phyloP scores from a whole-genome alignment of 2,888 invertebrate genomes.

The Eilema griseolum region DNA sequence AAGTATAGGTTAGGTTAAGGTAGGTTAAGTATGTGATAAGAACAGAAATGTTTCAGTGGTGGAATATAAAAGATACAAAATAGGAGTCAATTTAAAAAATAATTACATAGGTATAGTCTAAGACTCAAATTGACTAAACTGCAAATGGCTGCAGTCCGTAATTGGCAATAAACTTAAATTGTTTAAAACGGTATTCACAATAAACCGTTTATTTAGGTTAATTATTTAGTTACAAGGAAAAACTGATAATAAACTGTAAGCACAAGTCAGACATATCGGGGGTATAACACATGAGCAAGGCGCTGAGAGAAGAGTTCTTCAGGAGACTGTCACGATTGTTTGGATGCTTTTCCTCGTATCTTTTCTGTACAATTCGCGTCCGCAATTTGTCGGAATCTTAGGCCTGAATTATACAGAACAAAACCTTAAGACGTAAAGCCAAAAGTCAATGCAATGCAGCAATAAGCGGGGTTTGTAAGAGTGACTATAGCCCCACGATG shows the following conservation, averaged over 20 bases:
- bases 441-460: no score
- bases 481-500: no score
- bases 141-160: neutral
- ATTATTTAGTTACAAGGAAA: neutral
- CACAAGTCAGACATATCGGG: neutral
- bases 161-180: conserved; percentile 4
- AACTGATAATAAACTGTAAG: neutral
- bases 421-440: no score
- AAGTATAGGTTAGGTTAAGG: no score
- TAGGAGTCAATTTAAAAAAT: neutral
- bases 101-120: neutral
- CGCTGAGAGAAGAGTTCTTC: neutral
- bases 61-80: neutral
- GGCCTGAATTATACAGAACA: no score
- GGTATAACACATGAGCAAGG: neutral
- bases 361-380: neutral
- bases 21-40: no score
- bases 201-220: neutral
- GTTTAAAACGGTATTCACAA: conserved; percentile 1
- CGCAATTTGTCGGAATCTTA: neutral
- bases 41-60: neutral
- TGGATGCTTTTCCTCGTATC: neutral
- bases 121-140: neutral
- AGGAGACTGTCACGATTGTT: neutral
- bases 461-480: no score